Base-by-base conservation (phyloP, 2,888 invertebrate species). In the Ectemnius lituratus region DNA sequence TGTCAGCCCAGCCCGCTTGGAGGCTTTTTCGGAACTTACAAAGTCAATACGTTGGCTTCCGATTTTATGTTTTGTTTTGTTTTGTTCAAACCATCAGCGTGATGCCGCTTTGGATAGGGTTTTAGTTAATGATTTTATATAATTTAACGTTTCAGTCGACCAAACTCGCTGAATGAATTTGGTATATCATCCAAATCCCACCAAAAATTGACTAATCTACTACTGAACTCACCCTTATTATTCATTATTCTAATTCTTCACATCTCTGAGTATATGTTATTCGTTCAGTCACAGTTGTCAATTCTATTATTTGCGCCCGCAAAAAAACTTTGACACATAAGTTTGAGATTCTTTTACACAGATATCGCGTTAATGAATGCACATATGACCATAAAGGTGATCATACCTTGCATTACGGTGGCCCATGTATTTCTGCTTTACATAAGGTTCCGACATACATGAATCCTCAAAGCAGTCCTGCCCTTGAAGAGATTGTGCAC, bases 331-430 rank as follows among this genome's bases (percentile, higher is more conserved):
- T 47, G 37, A 27, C 47, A 11, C 59, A 37, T 16, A 8, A 64
- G 62, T 70, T 60, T 66, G 56, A 61, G 18, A 61, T 23, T 37
- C 63, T 63, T 16, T 66, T 45, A 49, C 56, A 52, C 61, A 23
- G 27, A 18, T 46, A 45, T 66, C 27, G 60, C 68, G 69, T 75
- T 75, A 69, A 74, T 63, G 23, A 18, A 65, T 56, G 52, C 20
- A 56, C 68, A n/a, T 52, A 52, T 52, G 14, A 52, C 5, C 5
- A 52, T 11, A 57, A 56, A 60, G 11, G 11, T 20, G 13, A 52
- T 75, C 78, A 80, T 87, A 94, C 94, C 94, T 93, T 6, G 96
- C 95, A 91, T 97, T 97, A 68, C 97, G 93, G 90, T 97, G 97
- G 1, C 97, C 97, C 64, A 92, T 93, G 88, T 93, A 97, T 85